A percentile compares a stretch with the other conserved stretches of the same genome.
Conservation (phyloP, 1,140 invertebrate genomes). For the Drosophila pallidifrons region DNA sequence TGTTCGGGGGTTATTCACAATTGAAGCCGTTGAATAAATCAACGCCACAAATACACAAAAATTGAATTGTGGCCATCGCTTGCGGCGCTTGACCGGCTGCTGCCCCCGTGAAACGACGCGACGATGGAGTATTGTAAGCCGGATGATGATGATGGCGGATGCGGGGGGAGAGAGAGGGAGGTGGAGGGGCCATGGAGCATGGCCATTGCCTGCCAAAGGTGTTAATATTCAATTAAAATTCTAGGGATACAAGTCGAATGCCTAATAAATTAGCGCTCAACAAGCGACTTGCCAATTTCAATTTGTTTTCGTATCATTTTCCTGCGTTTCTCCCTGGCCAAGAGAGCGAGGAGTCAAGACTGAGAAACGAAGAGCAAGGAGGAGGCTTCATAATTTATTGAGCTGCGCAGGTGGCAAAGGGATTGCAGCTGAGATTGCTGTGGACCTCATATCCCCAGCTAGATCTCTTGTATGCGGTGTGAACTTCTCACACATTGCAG, state of each 20-base stretch:
- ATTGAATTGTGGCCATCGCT: slow-evolving; percentile 73
- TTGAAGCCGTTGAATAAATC: slow-evolving; percentile 72
- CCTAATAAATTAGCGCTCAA: slow-evolving; percentile 76
- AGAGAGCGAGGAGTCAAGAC: neutral
- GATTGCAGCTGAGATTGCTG: slow-evolving; percentile 23
- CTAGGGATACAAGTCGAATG: slow-evolving; percentile 63
- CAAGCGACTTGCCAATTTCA: slow-evolving; percentile 79
- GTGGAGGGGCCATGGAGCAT: neutral
- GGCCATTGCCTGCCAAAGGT: slow-evolving; percentile 64
- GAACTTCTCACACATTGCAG: slow-evolving; percentile 12
- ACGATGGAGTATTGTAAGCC: neutral
- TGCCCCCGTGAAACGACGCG: slow-evolving; percentile 14
- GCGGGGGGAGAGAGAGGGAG: neutral
- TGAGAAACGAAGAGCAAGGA: neutral
- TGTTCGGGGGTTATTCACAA: slow-evolving; percentile 9
- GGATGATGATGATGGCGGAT: neutral
- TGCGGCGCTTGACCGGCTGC: slow-evolving; percentile 67
- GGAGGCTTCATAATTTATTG: slow-evolving; percentile 65
- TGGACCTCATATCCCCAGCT: neutral
- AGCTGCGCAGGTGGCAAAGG: slow-evolving; percentile 68
- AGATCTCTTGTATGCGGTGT: neutral
- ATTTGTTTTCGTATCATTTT: slow-evolving; percentile 80
- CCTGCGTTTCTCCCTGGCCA: slow-evolving; percentile 16
- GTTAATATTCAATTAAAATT: slow-evolving; percentile 83
- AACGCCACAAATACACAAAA: slow-evolving; percentile 79